phyloP scores from a whole-genome alignment of 2,113 vertebrate species.

The Neolamprologus hecqui region DNA sequence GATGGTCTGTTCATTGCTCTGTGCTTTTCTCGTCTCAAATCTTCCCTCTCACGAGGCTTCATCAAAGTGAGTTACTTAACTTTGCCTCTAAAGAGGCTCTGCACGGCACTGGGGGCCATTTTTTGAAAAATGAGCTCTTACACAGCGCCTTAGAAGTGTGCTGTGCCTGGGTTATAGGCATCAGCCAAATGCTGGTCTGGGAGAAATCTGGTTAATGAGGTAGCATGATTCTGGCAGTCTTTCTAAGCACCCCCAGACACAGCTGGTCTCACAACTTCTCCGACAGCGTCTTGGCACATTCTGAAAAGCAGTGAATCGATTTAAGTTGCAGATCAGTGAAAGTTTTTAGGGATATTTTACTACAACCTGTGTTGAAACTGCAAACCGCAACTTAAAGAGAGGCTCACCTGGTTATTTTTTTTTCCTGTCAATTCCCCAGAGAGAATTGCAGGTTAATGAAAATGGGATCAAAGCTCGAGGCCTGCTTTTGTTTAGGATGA shows the following conservation, averaged over 20 bases:
- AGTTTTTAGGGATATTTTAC: not conserved
- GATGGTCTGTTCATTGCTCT: not conserved
- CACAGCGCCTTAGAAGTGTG: not conserved
- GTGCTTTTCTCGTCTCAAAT: not conserved
- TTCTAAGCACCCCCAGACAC: not conserved
- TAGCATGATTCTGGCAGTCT: slow-evolving; percentile 10
- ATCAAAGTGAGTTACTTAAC: slow-evolving; percentile 25
- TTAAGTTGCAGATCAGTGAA: not conserved
- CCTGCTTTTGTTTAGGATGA: slow-evolving; percentile 12
- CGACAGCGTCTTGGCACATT: not conserved
- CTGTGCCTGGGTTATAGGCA: not conserved
- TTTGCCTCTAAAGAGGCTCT: slow-evolving; percentile 8
- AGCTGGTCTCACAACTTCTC: not conserved
- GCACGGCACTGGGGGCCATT: not conserved
- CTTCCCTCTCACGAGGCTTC: slow-evolving; percentile 2
- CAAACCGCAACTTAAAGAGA: not conserved
- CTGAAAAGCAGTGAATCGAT: not conserved
- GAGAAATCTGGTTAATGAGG: slow-evolving; percentile 31
- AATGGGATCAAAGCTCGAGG: not conserved
- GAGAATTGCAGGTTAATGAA: slow-evolving; percentile 33
- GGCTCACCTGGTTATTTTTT: not conserved
- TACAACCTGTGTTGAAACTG: not conserved
- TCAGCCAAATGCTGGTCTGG: slow-evolving; percentile 5
- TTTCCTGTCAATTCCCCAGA: not conserved
- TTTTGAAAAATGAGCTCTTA: slow-evolving; percentile 13